Conservation (phyloP, 53 echinoderm and acorn worm species). For the Apostichopus leukothele region DNA sequence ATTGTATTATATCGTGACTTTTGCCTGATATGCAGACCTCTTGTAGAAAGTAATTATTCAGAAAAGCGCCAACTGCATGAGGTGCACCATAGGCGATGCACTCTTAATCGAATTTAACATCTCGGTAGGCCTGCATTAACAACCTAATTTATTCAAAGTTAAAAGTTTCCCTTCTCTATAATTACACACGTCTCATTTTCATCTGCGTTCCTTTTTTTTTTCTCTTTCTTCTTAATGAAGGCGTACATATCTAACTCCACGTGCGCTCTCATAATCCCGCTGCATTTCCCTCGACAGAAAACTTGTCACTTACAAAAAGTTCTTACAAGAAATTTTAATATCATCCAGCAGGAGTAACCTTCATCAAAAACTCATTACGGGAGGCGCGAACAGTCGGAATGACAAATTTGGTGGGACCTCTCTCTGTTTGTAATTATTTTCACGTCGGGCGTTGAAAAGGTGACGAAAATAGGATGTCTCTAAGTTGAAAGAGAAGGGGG, state of each 20-base stretch:
- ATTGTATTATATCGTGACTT: not conserved
- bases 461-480: constrained; percentile 42
- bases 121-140: not conserved
- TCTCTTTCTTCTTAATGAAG: not conserved
- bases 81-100: constrained; percentile 6
- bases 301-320: constrained; percentile 39
- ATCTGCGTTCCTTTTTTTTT: not conserved
- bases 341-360: constrained; percentile 23
- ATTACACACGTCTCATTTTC: constrained; percentile 18
- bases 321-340: constrained; percentile 37
- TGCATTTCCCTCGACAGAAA: constrained; percentile 30
- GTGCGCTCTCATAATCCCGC: constrained; percentile 13
- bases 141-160: constrained; percentile 15
- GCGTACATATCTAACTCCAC: constrained; percentile 5
- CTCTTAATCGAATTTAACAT: constrained; percentile 11
- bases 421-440: constrained; percentile 41
- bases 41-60: not conserved
- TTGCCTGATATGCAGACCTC: not conserved
- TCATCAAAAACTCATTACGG: constrained; percentile 44
- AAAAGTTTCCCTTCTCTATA: constrained; percentile 11
- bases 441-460: constrained; percentile 34
- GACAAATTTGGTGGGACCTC: constrained; percentile 46
- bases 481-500: constrained; percentile 19
- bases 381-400: constrained; percentile 45
- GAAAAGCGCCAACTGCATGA: not conserved